Evolutionary conservation across 2,797 vertebrate species (phyloP), one percentile per base, ranked within the genome.

Genomic region (Crocodylus rhombifer): DNA sequence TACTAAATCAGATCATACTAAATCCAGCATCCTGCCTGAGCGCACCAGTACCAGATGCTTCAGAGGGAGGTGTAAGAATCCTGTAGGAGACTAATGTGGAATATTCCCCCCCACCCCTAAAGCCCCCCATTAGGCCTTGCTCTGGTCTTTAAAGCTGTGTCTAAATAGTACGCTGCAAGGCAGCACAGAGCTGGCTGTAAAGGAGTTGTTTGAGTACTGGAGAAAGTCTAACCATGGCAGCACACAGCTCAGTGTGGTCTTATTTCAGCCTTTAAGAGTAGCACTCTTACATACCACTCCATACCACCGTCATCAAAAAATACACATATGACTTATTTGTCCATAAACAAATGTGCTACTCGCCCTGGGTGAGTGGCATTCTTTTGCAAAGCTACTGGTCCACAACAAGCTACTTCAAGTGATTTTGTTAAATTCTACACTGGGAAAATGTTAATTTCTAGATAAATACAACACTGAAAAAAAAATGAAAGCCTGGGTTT

Each of bases 241-340:
- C 26, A 20, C 42, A 2, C 28, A 5, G 16, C 69, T 64, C n/a
- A 0, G 15, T 0, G 14, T 4, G 26, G 21, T 14, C 28, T 3
- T 30, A 21, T 2, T 86, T 69, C 64, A 80, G 86, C 56, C 51
- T 18, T 65, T 61, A 61, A 61, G 58, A 84, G 82, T 75, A 84
- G 60, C 77, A 28, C 58, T 80, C 51, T 51, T 51, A 51, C 9
- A 51, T 51, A 42, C 20, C 11, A 17, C 65, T 36, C 33, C 20
- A 23, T 36, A 69, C 33, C 63, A 15, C 0, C 6, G 1, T 30
- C 73, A 61, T 23, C 18, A 69, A 5, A 9, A 9, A 26, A 16
- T 94, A 82, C 21, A 56, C 15, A 60, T 23, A 36, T 16, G 16
- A 9, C 36, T 15, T 33, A 8, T 51, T 8, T 5, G 56, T 51